Evolutionary conservation across 2,113 vertebrate species (phyloP), one percentile per base, ranked within the genome.

Genomic region (Hydropotes inermis): DNA sequence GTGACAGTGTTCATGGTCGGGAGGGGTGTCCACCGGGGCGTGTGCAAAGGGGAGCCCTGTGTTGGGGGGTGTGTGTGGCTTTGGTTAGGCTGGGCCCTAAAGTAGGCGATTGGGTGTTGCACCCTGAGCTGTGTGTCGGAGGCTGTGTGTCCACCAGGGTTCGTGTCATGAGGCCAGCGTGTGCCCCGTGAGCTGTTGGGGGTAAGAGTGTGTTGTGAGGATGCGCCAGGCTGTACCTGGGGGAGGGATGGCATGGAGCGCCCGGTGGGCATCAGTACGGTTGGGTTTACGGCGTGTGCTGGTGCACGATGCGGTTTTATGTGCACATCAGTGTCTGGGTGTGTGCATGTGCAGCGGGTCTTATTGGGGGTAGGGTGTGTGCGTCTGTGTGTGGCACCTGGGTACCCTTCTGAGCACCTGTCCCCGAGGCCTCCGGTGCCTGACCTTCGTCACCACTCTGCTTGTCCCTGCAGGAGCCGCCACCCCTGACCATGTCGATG

Each of bases 401-500:
- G 19, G 14, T 50, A 11, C 3, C 23, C 47, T 78, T 55, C 23
- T 57, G 54, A 84, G 58, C 60, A 27, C 39, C 36, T 82, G 54
- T 13, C 86, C 76, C 17, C 7, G 36, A 45, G 43, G 52, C 39
- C 39, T 45, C 55, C 11, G 9, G 74, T 6, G 2, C 43, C 93
- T 94, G 85, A 91, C 93, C 96, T 97, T 96, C 97, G 92, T 98
- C 84, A 17, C 81, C 8, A 25, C 84, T 25, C 84, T 99, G 61
- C 95, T 98, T 98, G 95, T 13, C 54, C 98, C 96, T 96, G 50
- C 97, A 97, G 98, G 99, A 99, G 99, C 99, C 99, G 98, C 98
- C 98, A 98, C 99, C 98, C 99, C 99, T 99, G 99, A 99, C 98
- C 99, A 99, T 99, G 99, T 99, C 99, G 99, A 99, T 99, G 98